phyloP scores from a whole-genome alignment of 2,113 vertebrate genomes.

The Dicaeum eximium region DNA sequence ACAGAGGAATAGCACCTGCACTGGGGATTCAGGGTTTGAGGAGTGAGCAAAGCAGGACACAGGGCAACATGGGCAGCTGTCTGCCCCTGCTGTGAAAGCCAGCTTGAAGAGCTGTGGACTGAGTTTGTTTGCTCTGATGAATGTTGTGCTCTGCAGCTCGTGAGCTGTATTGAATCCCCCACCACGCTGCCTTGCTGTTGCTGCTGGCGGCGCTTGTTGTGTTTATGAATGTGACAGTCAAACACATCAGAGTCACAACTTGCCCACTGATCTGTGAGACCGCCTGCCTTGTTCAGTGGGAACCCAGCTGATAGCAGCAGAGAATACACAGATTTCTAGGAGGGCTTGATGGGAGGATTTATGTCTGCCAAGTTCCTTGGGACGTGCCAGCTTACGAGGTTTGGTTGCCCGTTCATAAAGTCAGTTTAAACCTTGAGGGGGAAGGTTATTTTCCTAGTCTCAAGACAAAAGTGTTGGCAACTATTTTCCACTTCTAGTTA shows the following conservation, averaged over 20 bases:
- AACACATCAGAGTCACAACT: constrained; percentile 49
- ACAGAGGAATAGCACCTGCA: background rate
- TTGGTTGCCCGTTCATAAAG: background rate
- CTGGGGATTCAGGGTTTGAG: background rate
- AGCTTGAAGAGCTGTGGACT: background rate
- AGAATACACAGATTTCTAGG: constrained; percentile 34
- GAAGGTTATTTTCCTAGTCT: background rate
- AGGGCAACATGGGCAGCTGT: background rate
- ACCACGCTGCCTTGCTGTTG: background rate
- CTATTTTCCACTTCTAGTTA: background rate
- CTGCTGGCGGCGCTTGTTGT: constrained; percentile 30
- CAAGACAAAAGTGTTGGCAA: background rate
- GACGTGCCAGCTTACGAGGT: background rate
- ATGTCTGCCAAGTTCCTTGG: background rate
- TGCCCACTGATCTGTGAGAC: constrained; percentile 66
- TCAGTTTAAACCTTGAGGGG: background rate
- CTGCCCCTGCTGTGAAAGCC: background rate
- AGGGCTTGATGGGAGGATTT: background rate
- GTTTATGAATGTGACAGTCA: constrained; percentile 69
- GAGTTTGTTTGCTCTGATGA: constrained; percentile 36
- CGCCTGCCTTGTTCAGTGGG: constrained; percentile 41
- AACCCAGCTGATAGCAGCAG: constrained; percentile 28
- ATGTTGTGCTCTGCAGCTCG: constrained; percentile 15
- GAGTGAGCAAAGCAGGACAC: background rate
- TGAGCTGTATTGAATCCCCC: constrained; percentile 4